phyloP scores from a whole-genome alignment of 2,113 vertebrate genomes.

The Paramormyrops kingsleyae region DNA sequence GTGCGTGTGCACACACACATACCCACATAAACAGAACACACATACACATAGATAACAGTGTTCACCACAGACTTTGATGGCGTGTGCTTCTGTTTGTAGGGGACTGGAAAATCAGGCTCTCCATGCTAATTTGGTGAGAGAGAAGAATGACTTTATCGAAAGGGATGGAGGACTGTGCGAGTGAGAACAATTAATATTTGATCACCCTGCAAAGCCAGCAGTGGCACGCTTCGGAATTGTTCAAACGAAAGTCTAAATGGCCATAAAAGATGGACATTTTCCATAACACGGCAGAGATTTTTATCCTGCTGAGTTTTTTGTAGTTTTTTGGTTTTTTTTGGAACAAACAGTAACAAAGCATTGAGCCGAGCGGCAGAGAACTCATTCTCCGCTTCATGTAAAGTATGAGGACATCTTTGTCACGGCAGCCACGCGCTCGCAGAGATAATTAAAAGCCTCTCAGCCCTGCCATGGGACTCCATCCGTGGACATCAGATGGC shows the following conservation, averaged over 20 bases:
- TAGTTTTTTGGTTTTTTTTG: not conserved
- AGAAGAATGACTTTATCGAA: not conserved
- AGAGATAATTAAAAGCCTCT: conserved; percentile 8
- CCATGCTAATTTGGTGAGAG: not conserved
- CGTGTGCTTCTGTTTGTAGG: not conserved
- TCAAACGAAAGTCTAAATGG: not conserved
- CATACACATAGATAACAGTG: not conserved
- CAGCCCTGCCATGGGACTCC: not conserved
- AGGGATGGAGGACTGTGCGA: not conserved
- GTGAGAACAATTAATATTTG: not conserved
- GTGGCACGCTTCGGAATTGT: not conserved
- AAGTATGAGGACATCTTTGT: not conserved
- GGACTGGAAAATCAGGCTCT: not conserved
- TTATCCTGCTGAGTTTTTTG: not conserved
- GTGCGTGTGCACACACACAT: not conserved
- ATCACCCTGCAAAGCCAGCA: not conserved
- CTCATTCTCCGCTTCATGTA: not conserved
- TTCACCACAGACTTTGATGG: not conserved
- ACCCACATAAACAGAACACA: not conserved
- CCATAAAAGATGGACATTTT: conserved; percentile 1
- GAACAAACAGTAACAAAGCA: not conserved
- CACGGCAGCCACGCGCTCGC: not conserved
- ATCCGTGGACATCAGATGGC: conserved; percentile 1
- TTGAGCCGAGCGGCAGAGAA: not conserved
- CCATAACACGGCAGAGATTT: not conserved